Base-by-base conservation (phyloP, 2,113 vertebrate genomes). In the Corapipo altera region DNA sequence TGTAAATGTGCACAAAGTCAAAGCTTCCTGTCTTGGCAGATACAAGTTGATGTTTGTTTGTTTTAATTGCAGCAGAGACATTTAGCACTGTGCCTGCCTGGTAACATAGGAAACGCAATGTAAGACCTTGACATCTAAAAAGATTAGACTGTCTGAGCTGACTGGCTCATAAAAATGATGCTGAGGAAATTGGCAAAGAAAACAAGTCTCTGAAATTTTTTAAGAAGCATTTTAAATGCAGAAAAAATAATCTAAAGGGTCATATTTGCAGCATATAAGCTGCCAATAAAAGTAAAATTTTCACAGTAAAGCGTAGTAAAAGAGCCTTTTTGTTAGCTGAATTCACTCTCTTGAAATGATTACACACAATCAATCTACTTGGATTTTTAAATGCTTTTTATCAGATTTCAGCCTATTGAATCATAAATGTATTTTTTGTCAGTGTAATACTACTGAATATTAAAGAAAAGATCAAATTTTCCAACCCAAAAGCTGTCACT, bases 381-480 rank as follows among this genome's bases (percentile, higher is more conserved):
- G 62, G 64, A 71, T 86, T 94, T 95, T 96, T 91, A 88, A 94
- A 92, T 77, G 72, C 28, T 88, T 95, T 91, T 88, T 93, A 96
- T 94, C 93, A 89, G 80, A 96, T 97, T 96, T 89, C 91, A 93
- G 70, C 28, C 70, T 70, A 55, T 89, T 87, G 91, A 93, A 88
- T 95, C 74, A 62, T 52, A 91, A 91, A 88, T 54, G 70, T 91
- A 65, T 79, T 96, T 88, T 73, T 92, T 89, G 39, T 76, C 77
- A 91, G 21, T 55, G 62, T 88, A 91, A 80, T 73, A 37, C 77
- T 83, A 28, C 78, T 88, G 70, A 94, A 91, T 91, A 91, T 82
- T 92, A 88, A 92, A 95, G 89, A 70, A 93, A 85, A 87, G 43
- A 88, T 71, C 49, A 76, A 49, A 41, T 89, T 92, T 94, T 85